phyloP scores from a whole-genome alignment of 2,113 vertebrate species.

The Xiphias gladius region DNA sequence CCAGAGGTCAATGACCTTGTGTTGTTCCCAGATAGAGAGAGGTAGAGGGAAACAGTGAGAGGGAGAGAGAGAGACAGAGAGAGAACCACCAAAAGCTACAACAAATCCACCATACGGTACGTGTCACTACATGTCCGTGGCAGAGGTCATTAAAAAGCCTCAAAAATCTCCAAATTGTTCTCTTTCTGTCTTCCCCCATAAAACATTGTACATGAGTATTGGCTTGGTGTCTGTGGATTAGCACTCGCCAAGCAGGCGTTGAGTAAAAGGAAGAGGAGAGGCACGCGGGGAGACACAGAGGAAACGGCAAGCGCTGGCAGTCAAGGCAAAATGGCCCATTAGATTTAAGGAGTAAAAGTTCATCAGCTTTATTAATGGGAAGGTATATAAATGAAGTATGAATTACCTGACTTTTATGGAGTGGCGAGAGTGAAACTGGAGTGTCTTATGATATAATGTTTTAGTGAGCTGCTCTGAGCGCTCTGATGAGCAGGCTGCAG shows the following conservation, averaged over 20 bases:
- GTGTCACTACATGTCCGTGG: conserved; percentile 71
- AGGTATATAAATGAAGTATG: conserved; percentile 84
- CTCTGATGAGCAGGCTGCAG: conserved; percentile 75
- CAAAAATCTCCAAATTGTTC: conserved; percentile 72
- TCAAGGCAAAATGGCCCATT: conserved; percentile 80
- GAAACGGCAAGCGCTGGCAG: conserved; percentile 63
- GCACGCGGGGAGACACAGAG: conserved; percentile 37
- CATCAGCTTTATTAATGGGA: conserved; percentile 84
- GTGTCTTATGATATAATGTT: conserved; percentile 83
- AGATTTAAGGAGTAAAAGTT: conserved; percentile 84
- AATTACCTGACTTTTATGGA: conserved; percentile 85
- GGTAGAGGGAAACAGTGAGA: conserved; percentile 16
- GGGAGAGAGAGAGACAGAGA: background rate
- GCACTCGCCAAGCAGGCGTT: conserved; percentile 44
- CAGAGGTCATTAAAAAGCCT: conserved; percentile 77
- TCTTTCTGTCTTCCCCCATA: conserved; percentile 57
- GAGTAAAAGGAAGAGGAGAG: conserved; percentile 39
- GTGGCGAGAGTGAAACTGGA: conserved; percentile 79
- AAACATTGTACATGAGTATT: conserved; percentile 55
- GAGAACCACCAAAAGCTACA: conserved; percentile 29
- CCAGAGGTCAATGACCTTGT: conserved; percentile 91
- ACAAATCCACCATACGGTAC: conserved; percentile 43
- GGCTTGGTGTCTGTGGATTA: conserved; percentile 61
- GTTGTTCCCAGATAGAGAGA: conserved; percentile 79
- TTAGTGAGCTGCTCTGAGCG: conserved; percentile 78